A percentile compares a stretch with the other conserved stretches of the same genome.
phyloP scores from a whole-genome alignment of 2,888 invertebrate genomes.

The Leptopilina drosophilae region DNA sequence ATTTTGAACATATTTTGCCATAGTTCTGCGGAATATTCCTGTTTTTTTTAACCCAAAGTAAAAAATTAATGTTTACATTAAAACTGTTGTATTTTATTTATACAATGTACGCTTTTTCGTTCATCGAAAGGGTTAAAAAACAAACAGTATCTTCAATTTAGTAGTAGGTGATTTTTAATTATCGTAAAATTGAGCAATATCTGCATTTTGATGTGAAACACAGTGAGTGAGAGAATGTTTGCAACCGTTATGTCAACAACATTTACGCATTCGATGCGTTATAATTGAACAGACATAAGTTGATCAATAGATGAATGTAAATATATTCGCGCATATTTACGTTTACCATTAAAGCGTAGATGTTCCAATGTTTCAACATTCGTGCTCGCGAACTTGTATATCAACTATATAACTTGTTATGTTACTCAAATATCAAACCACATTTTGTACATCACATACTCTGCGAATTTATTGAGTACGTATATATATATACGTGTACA shows the following conservation, averaged over 20 bases:
- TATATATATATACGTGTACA: neutral
- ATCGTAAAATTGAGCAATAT: no score
- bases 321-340: slow-evolving; percentile 2
- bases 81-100: no score
- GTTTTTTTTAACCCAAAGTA: no score
- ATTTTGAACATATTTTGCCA: no score
- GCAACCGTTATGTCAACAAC: slow-evolving; percentile 5
- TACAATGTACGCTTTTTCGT: no score
- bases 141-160: neutral
- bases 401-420: neutral
- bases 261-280: slow-evolving; percentile 1
- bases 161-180: no score
- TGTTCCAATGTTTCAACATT: neutral
- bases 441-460: neutral
- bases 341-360: slow-evolving; percentile 1
- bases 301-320: slow-evolving; percentile 15
- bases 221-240: neutral
- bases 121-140: neutral
- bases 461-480: neutral
- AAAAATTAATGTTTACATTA: no score
- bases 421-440: neutral
- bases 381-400: no score
- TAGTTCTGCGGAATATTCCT: no score
- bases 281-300: slow-evolving; percentile 15
- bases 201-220: no score